Conservation (phyloP, 2,113 vertebrate genomes). For the Chlorodrepanis virens region DNA sequence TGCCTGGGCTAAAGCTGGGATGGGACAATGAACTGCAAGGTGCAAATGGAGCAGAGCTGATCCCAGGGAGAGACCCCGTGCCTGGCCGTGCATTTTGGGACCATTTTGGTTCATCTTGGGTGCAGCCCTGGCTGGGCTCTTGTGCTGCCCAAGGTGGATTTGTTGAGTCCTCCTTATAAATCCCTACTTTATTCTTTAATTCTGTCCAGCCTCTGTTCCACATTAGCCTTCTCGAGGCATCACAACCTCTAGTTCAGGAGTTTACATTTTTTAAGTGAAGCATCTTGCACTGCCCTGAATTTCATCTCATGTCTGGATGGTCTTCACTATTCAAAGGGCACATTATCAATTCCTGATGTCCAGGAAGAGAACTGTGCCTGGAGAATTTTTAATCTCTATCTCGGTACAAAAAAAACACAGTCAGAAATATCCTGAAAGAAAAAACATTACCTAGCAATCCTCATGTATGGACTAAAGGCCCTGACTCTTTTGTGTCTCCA, state of each 20-base stretch:
- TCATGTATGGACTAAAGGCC: background rate
- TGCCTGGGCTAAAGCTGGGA: background rate
- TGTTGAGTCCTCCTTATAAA: background rate
- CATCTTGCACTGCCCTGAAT: background rate
- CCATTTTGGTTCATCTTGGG: background rate
- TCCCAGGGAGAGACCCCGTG: fast-evolving
- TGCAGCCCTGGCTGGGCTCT: background rate
- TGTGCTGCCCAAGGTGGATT: background rate
- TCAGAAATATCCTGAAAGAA: background rate
- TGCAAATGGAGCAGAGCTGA: background rate
- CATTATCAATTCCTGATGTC: background rate
- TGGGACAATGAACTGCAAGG: background rate
- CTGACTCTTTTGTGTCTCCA: background rate
- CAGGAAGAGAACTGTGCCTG: background rate
- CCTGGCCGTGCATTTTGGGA: fast-evolving
- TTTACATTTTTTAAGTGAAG: background rate
- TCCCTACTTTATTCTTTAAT: background rate
- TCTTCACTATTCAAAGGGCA: background rate
- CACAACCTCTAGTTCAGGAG: background rate
- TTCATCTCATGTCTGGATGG: background rate
- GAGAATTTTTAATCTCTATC: background rate
- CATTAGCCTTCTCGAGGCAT: background rate
- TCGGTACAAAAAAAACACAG: background rate
- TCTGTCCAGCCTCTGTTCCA: background rate
- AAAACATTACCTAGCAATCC: background rate